Evolutionary conservation across 2,113 vertebrate species (phyloP).

Genomic region (Eurypyga helias): DNA sequence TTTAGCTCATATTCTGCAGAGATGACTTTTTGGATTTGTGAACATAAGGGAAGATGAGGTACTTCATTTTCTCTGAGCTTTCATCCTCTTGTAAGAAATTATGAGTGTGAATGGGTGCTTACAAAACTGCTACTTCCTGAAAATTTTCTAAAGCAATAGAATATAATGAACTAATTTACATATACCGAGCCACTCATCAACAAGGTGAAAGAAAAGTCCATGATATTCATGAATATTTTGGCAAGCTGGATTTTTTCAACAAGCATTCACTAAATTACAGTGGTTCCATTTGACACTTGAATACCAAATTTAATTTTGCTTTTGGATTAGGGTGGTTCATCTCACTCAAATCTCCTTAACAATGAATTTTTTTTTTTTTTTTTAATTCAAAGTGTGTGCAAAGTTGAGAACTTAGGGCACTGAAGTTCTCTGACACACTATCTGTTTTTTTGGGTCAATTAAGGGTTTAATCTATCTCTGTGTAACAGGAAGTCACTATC

Average conservation of each 20-base stretch:
- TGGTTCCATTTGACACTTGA: background rate
- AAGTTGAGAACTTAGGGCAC: background rate
- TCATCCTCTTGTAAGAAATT: background rate
- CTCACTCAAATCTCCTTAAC: background rate
- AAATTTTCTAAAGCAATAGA: background rate
- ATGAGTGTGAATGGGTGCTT: background rate
- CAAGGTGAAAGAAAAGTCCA: background rate
- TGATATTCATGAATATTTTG: conserved; percentile 1
- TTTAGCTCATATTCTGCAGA: background rate
- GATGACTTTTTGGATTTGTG: background rate
- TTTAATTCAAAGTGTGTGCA: background rate
- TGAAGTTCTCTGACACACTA: background rate
- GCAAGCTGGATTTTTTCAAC: background rate
- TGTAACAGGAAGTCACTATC: background rate
- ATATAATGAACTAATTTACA: background rate
- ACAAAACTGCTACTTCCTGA: background rate
- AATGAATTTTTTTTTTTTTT: background rate
- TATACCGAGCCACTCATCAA: background rate
- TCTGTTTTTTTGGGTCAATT: background rate
- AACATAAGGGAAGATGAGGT: background rate
- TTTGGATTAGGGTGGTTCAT: background rate
- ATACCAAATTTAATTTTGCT: conserved; percentile 31
- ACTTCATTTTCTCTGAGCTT: background rate
- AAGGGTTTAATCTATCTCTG: background rate
- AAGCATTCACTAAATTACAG: background rate